Evolutionary conservation across 2,888 invertebrate species (phyloP), one percentile per base, ranked within the genome.

Genomic region (Pristionchus entomophagus): DNA sequence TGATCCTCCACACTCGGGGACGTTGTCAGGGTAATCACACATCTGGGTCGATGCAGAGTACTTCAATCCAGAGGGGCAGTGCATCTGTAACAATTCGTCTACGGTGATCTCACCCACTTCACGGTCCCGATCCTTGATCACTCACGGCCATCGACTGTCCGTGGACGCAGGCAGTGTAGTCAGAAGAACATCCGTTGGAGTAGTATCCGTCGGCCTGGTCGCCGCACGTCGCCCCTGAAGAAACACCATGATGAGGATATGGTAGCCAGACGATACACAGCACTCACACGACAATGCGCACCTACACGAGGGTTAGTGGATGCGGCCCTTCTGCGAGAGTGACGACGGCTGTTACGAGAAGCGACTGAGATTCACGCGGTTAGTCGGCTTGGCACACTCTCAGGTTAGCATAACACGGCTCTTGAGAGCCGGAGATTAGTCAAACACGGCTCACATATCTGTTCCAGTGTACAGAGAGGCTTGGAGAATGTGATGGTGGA

Each of bases 1-100:
- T 73, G 45, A 41, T 85, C 85, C 85, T 73, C 73, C 77, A 32
- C 85, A 85, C 32, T 85, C 85, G 53, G 45, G 38, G 38, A 85
- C 85, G 41, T 85, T 85, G 41, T 85, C 85, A 4, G 35, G 12
- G 77, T 22, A 85, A 56, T 85, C 85, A n/a, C 85, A 85, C 77
- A 73, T 69, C 35, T 85, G 85, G 2, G 85, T 17, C n/a, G 56
- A 35, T 19, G 56, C 32, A 8, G 85, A 85, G 77, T 73, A 85
- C 53, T 38, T 77, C 26, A 85, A 41, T 2, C 26, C 17, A 17
- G 85, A n/a, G 41, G 85, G 85, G 41, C 85, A 85, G 41, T n/a
- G 19, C 77, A 85, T 73, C 85, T 85, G 69, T 22, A 84, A 41
- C 45, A 45, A 65, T 1, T 32, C 1, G 62, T 17, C 35, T 0